phyloP scores from a whole-genome alignment of 2,888 invertebrate genomes.

The Brassicogethes aeneus region DNA sequence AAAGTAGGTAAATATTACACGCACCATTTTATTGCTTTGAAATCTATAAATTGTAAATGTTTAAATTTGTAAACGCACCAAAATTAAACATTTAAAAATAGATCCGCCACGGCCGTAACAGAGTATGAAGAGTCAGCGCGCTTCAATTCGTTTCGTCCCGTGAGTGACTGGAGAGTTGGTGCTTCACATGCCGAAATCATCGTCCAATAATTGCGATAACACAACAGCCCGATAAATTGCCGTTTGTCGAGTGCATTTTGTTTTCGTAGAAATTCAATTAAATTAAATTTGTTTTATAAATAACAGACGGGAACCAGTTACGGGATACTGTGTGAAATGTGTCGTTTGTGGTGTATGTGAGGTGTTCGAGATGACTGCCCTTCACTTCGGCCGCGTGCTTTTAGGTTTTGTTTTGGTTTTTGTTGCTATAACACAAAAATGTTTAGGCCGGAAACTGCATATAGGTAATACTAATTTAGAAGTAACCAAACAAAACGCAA shows the following conservation, averaged over 20 bases:
- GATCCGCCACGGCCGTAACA: conserved; percentile 26
- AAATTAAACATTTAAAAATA: conserved; percentile 13
- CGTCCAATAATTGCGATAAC: neutral
- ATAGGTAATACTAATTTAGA: no score
- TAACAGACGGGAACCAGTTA: no score
- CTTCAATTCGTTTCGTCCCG: neutral
- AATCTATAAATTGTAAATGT: no score
- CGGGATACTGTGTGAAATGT: neutral
- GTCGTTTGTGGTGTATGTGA: neutral
- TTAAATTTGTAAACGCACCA: conserved; percentile 4
- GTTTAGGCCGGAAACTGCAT: neutral
- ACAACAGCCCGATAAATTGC: neutral
- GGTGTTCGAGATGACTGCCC: neutral
- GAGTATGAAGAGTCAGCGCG: conserved; percentile 12
- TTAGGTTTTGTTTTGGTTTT: neutral
- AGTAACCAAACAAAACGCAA: no score
- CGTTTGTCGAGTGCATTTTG: no score
- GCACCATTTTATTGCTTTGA: no score
- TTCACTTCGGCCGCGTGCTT: neutral
- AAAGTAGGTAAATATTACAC: no score
- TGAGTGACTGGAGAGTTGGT: neutral
- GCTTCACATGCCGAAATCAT: neutral
- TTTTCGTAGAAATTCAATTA: no score
- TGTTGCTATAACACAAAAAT: neutral
- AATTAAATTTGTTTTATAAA: no score